A percentile compares a stretch with the other conserved stretches of the same genome.
Evolutionary conservation across 1,140 invertebrate species (phyloP).

Genomic region (Trichogramma pretiosum): DNA sequence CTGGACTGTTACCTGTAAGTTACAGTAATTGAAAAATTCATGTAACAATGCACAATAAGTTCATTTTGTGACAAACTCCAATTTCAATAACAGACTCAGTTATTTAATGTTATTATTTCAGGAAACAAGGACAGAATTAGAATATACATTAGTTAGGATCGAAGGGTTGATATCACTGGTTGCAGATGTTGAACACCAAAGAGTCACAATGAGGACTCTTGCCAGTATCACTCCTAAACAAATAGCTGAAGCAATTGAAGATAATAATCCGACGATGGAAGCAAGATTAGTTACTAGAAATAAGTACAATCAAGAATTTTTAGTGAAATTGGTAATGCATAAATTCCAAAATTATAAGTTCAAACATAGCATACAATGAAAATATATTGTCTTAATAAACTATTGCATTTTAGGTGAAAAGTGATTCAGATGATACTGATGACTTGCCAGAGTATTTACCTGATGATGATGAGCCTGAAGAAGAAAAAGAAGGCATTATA

Average conservation of each 20-base stretch:
- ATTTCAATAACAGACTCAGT: too few relatives aligned
- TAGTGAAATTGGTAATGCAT: slow-evolving; percentile 36
- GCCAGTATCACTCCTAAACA: slow-evolving; percentile 39
- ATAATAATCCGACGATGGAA: slow-evolving; percentile 39
- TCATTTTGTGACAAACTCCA: too few relatives aligned
- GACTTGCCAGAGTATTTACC: slow-evolving; percentile 43
- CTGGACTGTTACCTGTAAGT: slow-evolving; percentile 39
- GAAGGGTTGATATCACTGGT: slow-evolving; percentile 43
- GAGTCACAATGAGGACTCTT: slow-evolving; percentile 43
- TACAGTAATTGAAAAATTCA: not conserved
- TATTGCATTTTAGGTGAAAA: slow-evolving; percentile 28
- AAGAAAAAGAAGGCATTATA: slow-evolving; percentile 40
- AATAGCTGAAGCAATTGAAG: slow-evolving; percentile 41
- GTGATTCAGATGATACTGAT: slow-evolving; percentile 32
- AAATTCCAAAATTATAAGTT: too few relatives aligned
- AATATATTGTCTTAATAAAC: slow-evolving; percentile 8
- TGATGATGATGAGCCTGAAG: slow-evolving; percentile 37
- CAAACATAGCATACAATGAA: not conserved
- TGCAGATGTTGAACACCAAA: slow-evolving; percentile 44
- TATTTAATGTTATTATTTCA: slow-evolving; percentile 22
- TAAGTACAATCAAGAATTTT: slow-evolving; percentile 46
- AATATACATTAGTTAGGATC: slow-evolving; percentile 40
- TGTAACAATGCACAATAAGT: too few relatives aligned
- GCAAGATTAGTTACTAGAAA: slow-evolving; percentile 43
- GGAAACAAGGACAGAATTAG: slow-evolving; percentile 42